Base-by-base conservation (phyloP, 2,888 invertebrate species). In the Drosophila pseudotalamancana region DNA sequence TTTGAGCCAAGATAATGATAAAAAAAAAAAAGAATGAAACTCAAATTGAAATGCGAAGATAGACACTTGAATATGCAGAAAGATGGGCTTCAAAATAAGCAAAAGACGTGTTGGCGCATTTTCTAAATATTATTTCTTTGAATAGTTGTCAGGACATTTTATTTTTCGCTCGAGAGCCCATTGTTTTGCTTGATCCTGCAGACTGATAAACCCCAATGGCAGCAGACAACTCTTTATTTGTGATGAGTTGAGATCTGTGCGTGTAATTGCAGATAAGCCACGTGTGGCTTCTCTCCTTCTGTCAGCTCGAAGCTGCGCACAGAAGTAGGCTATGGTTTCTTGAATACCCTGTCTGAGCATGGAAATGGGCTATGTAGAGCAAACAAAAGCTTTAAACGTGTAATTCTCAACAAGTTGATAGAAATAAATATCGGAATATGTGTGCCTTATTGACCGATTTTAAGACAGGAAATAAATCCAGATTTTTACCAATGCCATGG, bases 101-200 rank as follows among this genome's bases (percentile, higher is more conserved):
- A 6, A 19, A 19, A 11, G 49, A 57, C 77, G 74, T 84, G 85
- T 63, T 71, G 56, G 51, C 23, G 75, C 78, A 80, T 74, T 63
- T 56, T 21, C 43, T 18, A 12, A 31, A 49, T 23, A 19, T 34
- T 8, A n/a, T 40, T n/a, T 37, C 35, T 5, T 14, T 2, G 14
- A 32, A 39, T 62, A 39, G 43, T 51, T 54, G 12, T 11, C 21
- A 57, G 56, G 8, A 46, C 32, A 60, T 56, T 31, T 35, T n/a
- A 49, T 31, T 23, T 35, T 27, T 31, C 6, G n/a, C 32, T 51
- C 34, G 48, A 60, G 43, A 51, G 46, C 11, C 61, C 56, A 53
- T 67, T 73, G 63, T 77, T 54, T 40, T 2, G 25, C 4, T 21
- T 46, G 62, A 71, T 64, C 54, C 9, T 14, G 8, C 45, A 27